Evolutionary conservation across 2,888 invertebrate genomes (phyloP).

Genomic region (Drosophila nr. fundita): DNA sequence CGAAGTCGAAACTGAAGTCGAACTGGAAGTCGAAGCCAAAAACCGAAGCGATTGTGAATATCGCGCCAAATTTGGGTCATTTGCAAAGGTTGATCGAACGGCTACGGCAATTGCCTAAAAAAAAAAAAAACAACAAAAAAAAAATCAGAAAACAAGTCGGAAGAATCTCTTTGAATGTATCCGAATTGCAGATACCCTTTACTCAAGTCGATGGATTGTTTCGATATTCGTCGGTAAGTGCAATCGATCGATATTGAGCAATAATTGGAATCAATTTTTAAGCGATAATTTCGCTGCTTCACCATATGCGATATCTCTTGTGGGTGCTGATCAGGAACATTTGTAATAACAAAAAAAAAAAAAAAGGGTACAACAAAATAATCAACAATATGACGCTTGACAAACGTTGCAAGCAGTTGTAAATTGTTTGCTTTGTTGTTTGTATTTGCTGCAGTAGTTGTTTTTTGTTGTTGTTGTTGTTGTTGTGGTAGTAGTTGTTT

Average conservation of each 20-base stretch:
- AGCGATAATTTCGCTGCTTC: background rate
- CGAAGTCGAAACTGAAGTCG: slow-evolving; percentile 22
- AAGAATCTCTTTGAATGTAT: background rate
- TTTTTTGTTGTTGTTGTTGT: slow-evolving; percentile 20
- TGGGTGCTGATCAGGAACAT: background rate
- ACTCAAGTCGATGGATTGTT: background rate
- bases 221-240: background rate
- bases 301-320: background rate
- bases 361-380: slow-evolving; percentile 19
- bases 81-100: slow-evolving; percentile 75
- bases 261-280: background rate
- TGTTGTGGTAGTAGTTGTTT: slow-evolving; percentile 16
- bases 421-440: slow-evolving; percentile 29
- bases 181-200: slow-evolving; percentile 4
- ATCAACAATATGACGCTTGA: slow-evolving; percentile 7
- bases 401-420: slow-evolving; percentile 53
- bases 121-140: background rate
- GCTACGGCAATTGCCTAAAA: slow-evolving; percentile 49
- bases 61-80: slow-evolving; percentile 72
- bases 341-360: background rate
- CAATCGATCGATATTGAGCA: background rate
- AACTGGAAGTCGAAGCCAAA: slow-evolving; percentile 26
- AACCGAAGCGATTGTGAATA: slow-evolving; percentile 58
- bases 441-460: slow-evolving; percentile 25
- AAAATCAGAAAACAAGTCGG: slow-evolving; percentile 21